A percentile compares a stretch with the other conserved stretches of the same genome.
phyloP scores from a whole-genome alignment of 2,113 vertebrate genomes.

The Spea bombifrons region DNA sequence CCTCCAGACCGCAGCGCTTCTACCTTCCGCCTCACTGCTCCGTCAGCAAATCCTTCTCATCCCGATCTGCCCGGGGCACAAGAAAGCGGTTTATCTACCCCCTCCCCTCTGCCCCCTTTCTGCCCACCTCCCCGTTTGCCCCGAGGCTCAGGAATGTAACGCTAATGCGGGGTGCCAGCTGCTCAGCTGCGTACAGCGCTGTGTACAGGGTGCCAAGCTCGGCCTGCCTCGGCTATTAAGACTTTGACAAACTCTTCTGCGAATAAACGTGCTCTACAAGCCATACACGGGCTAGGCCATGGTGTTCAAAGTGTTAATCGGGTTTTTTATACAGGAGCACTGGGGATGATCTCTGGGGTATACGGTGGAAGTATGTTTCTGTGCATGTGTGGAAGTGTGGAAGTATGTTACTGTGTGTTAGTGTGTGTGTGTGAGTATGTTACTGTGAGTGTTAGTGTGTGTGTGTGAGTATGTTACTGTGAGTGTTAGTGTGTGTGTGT shows the following conservation, averaged over 20 bases:
- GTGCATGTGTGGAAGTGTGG: no score
- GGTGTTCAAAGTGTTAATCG: no score
- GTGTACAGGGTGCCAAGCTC: constrained; percentile 9
- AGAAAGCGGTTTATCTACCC: constrained; percentile 24
- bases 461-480: no score
- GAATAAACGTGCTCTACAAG: not conserved
- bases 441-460: no score
- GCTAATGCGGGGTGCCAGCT: constrained; percentile 39
- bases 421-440: no score
- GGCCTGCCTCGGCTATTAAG: no score
- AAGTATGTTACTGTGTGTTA: no score
- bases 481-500: no score
- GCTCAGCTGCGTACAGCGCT: not conserved
- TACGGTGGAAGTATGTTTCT: no score
- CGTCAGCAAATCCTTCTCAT: constrained; percentile 31
- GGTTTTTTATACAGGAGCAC: no score
- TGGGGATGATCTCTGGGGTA: no score
- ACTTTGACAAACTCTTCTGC: not conserved
- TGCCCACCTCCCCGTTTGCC: not conserved
- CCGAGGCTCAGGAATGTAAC: constrained; percentile 26
- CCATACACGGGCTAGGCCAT: no score
- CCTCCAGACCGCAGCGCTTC: not conserved
- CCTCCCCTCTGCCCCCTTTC: not conserved
- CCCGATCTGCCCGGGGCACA: constrained; percentile 22
- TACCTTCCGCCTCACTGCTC: constrained; percentile 33